Conservation (phyloP, 2,113 vertebrate genomes). For the Polypterus bichir region DNA sequence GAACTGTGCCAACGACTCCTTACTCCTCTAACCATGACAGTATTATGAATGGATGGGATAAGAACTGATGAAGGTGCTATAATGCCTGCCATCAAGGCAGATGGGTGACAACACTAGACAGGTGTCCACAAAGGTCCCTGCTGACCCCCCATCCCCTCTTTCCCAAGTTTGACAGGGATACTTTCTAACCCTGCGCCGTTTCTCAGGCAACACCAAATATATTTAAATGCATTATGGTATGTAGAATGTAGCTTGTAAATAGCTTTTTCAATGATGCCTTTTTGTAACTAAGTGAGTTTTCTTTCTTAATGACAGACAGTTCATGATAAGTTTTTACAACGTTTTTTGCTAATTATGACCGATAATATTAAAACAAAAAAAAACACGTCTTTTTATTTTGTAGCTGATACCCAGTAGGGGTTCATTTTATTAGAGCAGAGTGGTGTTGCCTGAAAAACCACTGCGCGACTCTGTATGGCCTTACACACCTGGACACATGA, state of each 20-base stretch:
- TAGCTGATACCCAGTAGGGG: slow-evolving; percentile 8
- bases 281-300: slow-evolving; percentile 71
- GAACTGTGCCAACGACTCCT: no score
- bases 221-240: slow-evolving; percentile 52
- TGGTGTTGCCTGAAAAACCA: slow-evolving; percentile 87
- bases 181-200: slow-evolving; percentile 58
- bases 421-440: slow-evolving; percentile 32
- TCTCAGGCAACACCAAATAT: slow-evolving; percentile 73
- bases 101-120: no score
- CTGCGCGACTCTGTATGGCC: slow-evolving; percentile 56
- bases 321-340: slow-evolving; percentile 71
- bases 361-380: slow-evolving; percentile 29
- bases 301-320: slow-evolving; percentile 55
- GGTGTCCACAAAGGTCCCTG: slow-evolving; percentile 7
- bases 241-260: slow-evolving; percentile 98
- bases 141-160: slow-evolving; percentile 46
- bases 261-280: slow-evolving; percentile 88
- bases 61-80: no score
- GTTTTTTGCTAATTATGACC: slow-evolving; percentile 63
- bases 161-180: slow-evolving; percentile 43
- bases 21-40: no score
- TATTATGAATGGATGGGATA: no score
- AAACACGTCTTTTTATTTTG: slow-evolving; percentile 19
- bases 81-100: no score
- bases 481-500: slow-evolving; percentile 40